Evolutionary conservation across 2,797 vertebrate genomes (phyloP).

Genomic region (Chromis chromis): DNA sequence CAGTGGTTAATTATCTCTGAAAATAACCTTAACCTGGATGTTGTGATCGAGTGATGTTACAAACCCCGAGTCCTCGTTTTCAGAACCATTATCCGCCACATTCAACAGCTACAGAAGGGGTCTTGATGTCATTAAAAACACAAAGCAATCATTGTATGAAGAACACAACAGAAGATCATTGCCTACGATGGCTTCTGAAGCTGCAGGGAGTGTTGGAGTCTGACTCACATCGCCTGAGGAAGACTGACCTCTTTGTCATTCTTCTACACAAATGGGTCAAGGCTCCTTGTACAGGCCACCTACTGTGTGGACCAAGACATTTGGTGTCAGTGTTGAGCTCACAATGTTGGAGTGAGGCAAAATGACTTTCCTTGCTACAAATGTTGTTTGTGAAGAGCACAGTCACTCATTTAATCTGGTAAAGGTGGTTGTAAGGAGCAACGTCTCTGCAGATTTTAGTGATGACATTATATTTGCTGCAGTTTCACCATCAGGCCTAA

Average conservation of each 20-base stretch:
- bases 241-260: slow-evolving; percentile 33
- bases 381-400: neutral
- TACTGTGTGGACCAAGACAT: neutral
- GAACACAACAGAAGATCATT: slow-evolving; percentile 11
- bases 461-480: no score
- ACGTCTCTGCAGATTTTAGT: no score
- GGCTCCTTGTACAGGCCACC: neutral
- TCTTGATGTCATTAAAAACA: slow-evolving; percentile 11
- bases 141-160: slow-evolving; percentile 27
- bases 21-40: neutral
- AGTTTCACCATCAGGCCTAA: no score
- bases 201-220: slow-evolving; percentile 10
- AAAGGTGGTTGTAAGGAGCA: no score
- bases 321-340: neutral
- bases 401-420: no score
- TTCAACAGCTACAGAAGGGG: neutral
- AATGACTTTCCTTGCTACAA: neutral
- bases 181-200: slow-evolving; percentile 18
- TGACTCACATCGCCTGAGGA: slow-evolving; percentile 19
- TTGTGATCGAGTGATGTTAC: neutral
- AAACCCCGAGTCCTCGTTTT: neutral
- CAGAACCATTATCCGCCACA: slow-evolving; percentile 3
- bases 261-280: neutral
- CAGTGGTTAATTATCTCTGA: neutral
- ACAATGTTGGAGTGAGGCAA: neutral